Evolutionary conservation across 2,113 vertebrate species (phyloP), one percentile per base, ranked within the genome.

Genomic region (Eleginops maclovinus): DNA sequence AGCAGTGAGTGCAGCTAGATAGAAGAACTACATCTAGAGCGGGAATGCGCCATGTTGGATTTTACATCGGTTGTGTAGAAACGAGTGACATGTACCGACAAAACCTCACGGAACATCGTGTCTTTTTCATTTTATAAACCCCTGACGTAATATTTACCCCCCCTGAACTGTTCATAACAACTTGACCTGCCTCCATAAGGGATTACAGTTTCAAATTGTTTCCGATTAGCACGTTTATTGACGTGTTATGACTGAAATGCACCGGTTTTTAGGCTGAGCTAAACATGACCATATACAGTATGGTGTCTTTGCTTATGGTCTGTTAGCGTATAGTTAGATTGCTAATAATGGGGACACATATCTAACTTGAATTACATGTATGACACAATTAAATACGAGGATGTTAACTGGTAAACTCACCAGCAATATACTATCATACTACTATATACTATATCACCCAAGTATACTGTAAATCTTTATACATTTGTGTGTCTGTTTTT

Each of bases 341-440:
- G n/a, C n/a, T n/a, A n/a, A 8, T 16, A 2, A 51, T 8, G 1
- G 1, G 28, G 1, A 12, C 26, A 56, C 1, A 4, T 0, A 22
- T 36, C 15, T 13, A n/a, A 12, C 16, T n/a, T 10, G 26, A 36
- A 36, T 8, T 36, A 11, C 9, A 7, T 21, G 19, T 16, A 28
- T 13, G 55, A 7, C 9, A 46, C 46, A 26, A 14, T 54, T 40
- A 77, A 41, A 40, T 10, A 58, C 11, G 15, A 31, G 0, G 5
- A 15, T 49, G 13, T 26, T 15, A 46, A 12, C 1, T 14, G 24
- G 7, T 0, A 9, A 55, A 62, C 0, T 12, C 21, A 9, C 0
- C 15, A 12, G 36, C 13, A 9, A n/a, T 43, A 43, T 51, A 0
- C 31, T 10, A 49, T 21, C 8, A 19, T 49, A n/a, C n/a, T n/a